Conservation (phyloP, 2,888 invertebrate species). For the Nemotelus pantherinus region DNA sequence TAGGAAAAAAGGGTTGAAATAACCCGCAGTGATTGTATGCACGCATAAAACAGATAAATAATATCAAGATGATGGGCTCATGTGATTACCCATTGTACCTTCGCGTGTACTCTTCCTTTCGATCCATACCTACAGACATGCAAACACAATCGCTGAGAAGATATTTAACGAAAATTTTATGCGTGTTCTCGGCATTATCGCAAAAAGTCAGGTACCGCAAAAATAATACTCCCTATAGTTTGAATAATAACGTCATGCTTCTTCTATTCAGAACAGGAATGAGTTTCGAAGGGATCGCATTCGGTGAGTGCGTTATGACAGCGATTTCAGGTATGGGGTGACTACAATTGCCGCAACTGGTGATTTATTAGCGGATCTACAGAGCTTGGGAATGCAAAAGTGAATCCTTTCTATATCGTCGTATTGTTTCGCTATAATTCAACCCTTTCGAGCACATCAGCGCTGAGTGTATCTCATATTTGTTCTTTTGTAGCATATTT, state of each 20-base stretch:
- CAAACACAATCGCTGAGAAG: slow-evolving; percentile 37
- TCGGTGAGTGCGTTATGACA: neutral
- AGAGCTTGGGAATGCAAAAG: slow-evolving; percentile 17
- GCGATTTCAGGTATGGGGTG: slow-evolving; percentile 38
- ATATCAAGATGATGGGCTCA: slow-evolving; percentile 51
- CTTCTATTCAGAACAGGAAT: neutral
- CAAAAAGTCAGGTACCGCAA: slow-evolving; percentile 50
- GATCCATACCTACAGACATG: neutral
- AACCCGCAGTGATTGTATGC: slow-evolving; percentile 44
- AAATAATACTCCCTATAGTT: slow-evolving; percentile 31
- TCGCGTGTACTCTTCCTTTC: slow-evolving; percentile 43
- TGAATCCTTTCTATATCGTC: neutral
- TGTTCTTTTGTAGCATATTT: neutral
- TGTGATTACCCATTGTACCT: slow-evolving; percentile 50
- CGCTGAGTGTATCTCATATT: neutral
- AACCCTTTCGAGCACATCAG: slow-evolving; percentile 17
- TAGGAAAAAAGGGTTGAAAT: slow-evolving; percentile 38
- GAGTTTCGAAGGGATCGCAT: neutral
- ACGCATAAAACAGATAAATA: slow-evolving; percentile 49
- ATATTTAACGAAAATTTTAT: slow-evolving; percentile 52
- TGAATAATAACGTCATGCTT: slow-evolving; percentile 21
- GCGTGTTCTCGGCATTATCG: slow-evolving; percentile 49
- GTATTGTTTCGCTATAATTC: neutral
- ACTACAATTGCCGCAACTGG: slow-evolving; percentile 34
- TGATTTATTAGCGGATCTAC: slow-evolving; percentile 46